These are phyloP conservation scores for Gisinianus flammeolus DNA, from an alignment of 2,888 invertebrate genomes.

Conservation along the genomic window DNA sequence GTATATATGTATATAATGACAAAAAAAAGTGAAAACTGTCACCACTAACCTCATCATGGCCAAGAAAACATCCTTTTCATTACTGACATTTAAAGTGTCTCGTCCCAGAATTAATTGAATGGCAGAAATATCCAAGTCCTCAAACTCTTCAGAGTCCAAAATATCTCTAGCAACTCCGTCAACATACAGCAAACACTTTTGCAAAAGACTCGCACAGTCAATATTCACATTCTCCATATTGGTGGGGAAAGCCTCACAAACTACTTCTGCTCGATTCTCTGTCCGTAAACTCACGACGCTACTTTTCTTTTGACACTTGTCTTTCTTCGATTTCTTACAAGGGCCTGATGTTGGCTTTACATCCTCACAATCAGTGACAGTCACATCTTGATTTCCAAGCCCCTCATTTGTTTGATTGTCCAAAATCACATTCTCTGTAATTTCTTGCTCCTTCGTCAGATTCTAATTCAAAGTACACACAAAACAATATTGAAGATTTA, in stretches of 20 bases:
- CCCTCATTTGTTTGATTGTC: not conserved
- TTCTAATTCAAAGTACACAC: slow-evolving; percentile 18
- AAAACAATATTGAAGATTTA: not conserved
- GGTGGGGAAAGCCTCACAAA: not conserved
- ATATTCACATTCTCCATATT: slow-evolving; percentile 43
- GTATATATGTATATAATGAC: not conserved
- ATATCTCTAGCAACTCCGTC: slow-evolving; percentile 68
- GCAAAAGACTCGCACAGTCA: slow-evolving; percentile 69
- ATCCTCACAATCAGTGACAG: no score
- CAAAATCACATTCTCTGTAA: not conserved
- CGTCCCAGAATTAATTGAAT: slow-evolving; percentile 71
- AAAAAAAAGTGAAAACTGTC: not conserved
- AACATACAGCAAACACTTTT: slow-evolving; percentile 71
- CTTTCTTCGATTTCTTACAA: not conserved
- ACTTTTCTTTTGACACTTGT: slow-evolving; percentile 2
- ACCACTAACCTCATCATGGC: slow-evolving; percentile 49
- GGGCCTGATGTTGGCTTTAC: not conserved
- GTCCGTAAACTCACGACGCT: not conserved
- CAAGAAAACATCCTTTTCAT: slow-evolving; percentile 63
- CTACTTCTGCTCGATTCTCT: not conserved
- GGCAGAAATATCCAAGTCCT: slow-evolving; percentile 71
- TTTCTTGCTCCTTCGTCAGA: slow-evolving; percentile 28
- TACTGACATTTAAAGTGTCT: slow-evolving; percentile 71
- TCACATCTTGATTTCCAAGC: not conserved
- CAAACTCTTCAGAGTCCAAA: slow-evolving; percentile 67